Base-by-base conservation (phyloP, 2,888 invertebrate genomes). In the Ormyrus rosae region DNA sequence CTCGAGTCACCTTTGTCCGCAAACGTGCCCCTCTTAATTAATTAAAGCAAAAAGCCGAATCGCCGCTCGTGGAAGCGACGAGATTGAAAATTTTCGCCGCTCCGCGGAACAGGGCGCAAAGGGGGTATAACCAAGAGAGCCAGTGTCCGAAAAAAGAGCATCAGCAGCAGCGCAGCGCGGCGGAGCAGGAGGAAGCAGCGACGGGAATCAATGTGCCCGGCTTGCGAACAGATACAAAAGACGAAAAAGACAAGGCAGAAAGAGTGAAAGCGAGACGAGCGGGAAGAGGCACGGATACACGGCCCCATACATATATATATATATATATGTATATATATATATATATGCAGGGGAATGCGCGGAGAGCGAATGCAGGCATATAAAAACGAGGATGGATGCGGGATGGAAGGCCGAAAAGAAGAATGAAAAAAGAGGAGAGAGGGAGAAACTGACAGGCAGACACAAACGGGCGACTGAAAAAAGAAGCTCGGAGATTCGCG, bases 381-480 rank as follows among this genome's bases (percentile, higher is more conserved):
- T 64, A 70, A 79, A 78, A 63, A 61, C 45, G 19, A 5, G 13
- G 63, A 73, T 10, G 50, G 76, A 55, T 46, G 13, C 51, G 77
- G 51, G 53, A n/a, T 51, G 51, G 53, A 46, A 45, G 68, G 68
- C 45, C 34, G 45, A 11, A 11, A 46, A 55, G 13, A 55, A 7
- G 58, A 13, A 11, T n/a, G 70, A 7, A 64, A 45, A 77, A 19
- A 56, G 48, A 13, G 56, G 19, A 45, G 48, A 45, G 19, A 65
- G 46, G 19, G 53, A 53, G 55, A 50, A 65, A 50, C 58, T 34
- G 56, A 56, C 63, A 58, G 67, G 51, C 64, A 65, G 65, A 58
- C 58, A 65, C 73, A 61, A 61, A 68, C 75, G 68, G 60, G 60
- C 34, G 63, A 61, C 51, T 13, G 51, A 75, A 75, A 75, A 74